These are phyloP conservation scores for Antechinus stuartii DNA, from an alignment of 2,113 vertebrate species.

Conservation along the genomic window DNA sequence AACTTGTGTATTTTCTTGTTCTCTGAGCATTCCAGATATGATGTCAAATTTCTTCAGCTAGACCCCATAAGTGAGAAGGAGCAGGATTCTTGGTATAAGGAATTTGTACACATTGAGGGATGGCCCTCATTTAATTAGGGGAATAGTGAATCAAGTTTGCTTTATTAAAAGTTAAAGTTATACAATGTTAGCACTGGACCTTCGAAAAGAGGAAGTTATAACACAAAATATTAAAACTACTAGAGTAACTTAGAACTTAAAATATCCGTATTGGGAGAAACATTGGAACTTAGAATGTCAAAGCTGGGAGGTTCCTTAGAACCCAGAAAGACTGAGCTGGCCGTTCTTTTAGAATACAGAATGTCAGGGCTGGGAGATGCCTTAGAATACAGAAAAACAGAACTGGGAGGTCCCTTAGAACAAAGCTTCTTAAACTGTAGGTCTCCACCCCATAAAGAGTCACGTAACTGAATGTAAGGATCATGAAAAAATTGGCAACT, in stretches of 20 bases:
- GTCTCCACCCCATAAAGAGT: too few species aligned
- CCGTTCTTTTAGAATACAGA: neutral
- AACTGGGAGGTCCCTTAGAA: neutral
- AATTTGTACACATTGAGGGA: neutral
- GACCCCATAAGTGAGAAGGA: neutral
- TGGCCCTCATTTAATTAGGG: neutral
- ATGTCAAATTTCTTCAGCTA: neutral
- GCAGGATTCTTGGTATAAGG: neutral
- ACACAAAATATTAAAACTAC: neutral
- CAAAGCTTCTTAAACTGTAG: too few species aligned
- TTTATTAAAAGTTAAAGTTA: neutral
- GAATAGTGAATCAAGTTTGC: neutral
- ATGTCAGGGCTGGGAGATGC: accelerated
- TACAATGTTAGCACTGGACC: neutral
- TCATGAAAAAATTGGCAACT: too few species aligned
- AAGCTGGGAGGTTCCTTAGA: neutral
- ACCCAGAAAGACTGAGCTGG: neutral
- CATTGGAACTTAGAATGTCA: neutral
- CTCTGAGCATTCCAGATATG: neutral
- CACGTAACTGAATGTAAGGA: too few species aligned
- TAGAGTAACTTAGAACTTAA: neutral
- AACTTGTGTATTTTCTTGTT: neutral
- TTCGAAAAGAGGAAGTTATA: neutral
- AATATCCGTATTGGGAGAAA: neutral
- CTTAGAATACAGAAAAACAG: neutral